Evolutionary conservation across 2,797 vertebrate species (phyloP).

Genomic region (Denticeps clupeoides): DNA sequence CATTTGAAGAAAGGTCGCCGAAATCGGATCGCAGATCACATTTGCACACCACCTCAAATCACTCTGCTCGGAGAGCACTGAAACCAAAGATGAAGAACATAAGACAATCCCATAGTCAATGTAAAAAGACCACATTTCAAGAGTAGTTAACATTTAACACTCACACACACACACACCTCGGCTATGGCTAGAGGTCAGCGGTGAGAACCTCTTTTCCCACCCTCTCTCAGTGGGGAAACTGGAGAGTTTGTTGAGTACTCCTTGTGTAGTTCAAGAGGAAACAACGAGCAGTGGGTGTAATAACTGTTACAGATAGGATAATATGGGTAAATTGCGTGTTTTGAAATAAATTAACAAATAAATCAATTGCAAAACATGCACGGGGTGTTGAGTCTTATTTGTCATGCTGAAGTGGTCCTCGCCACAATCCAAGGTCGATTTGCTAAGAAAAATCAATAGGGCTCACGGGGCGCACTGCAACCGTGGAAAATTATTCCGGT

Average conservation of each 20-base stretch:
- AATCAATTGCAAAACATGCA: slow-evolving; percentile 61
- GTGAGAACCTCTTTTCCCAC: slow-evolving; percentile 57
- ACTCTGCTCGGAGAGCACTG: too few species aligned
- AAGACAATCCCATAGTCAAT: slow-evolving; percentile 61
- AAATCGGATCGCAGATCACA: too few species aligned
- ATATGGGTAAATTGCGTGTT: slow-evolving; percentile 76
- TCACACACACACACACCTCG: slow-evolving; percentile 9
- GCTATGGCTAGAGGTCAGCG: slow-evolving; percentile 8
- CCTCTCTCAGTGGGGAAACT: slow-evolving; percentile 59
- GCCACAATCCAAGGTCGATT: slow-evolving; percentile 1
- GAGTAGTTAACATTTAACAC: slow-evolving; percentile 18
- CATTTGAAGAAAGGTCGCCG: too few species aligned
- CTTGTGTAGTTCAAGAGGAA: slow-evolving; percentile 62
- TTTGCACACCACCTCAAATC: too few species aligned
- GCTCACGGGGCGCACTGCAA: too few species aligned
- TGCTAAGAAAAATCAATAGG: slow-evolving; percentile 7
- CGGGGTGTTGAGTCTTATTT: slow-evolving; percentile 31
- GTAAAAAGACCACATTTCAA: slow-evolving; percentile 43
- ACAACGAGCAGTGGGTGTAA: slow-evolving; percentile 64
- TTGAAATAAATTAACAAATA: slow-evolving; percentile 73
- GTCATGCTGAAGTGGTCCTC: slow-evolving; percentile 20
- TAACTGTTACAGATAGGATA: slow-evolving; percentile 71
- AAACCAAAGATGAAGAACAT: slow-evolving; percentile 61
- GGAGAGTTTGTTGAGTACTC: slow-evolving; percentile 64
- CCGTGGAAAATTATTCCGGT: too few species aligned